Evolutionary conservation across 2,113 vertebrate genomes (phyloP), one percentile per base, ranked within the genome.

Genomic region (Myrmophylax atrothorax): DNA sequence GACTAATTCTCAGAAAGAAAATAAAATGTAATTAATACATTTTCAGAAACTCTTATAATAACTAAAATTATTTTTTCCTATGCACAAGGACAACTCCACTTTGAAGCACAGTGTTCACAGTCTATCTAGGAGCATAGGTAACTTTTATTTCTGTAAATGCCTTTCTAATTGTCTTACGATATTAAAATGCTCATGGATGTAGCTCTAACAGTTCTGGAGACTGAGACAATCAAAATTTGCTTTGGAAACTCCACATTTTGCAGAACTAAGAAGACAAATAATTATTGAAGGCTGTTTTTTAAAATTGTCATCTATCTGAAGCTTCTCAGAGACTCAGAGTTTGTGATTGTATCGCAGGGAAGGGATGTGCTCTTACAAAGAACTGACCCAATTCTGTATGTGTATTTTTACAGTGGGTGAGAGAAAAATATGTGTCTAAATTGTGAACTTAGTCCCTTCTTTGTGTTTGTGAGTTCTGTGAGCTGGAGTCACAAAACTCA

Each of bases 1-100:
- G 46, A 53, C 29, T 82, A 55, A 72, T 74, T 44, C 20, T 59
- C 62, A 70, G 50, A 93, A 89, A 82, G 56, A 84, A 83, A 89
- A 79, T 2, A 60, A 52, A 87, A 85, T 12, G 2, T 37, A 66
- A 62, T 62, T 74, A 42, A 72, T 79, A 49, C 2, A 31, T 77
- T 94, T 64, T 70, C 13, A 40, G 46, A 66, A 66, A 78, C n/a
- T 40, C 49, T 72, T 67, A 17, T 4, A 29, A 50, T 49, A 42
- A 73, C 5, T 22, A 8, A 44, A 87, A 49, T 14, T 69, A 14
- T 8, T 12, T 66, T 79, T 73, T 52, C 29, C 47, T 13, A 11
- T 10, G 8, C 60, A 82, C 31, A 63, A 38, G 13, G 38, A 59
- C 9, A 55, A 62, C 3, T 50, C n/a, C 2, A 9, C 79, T 94